These are phyloP conservation scores for Hystrix brachyura DNA, from an alignment of 2,113 vertebrate genomes.

Conservation along the genomic window DNA sequence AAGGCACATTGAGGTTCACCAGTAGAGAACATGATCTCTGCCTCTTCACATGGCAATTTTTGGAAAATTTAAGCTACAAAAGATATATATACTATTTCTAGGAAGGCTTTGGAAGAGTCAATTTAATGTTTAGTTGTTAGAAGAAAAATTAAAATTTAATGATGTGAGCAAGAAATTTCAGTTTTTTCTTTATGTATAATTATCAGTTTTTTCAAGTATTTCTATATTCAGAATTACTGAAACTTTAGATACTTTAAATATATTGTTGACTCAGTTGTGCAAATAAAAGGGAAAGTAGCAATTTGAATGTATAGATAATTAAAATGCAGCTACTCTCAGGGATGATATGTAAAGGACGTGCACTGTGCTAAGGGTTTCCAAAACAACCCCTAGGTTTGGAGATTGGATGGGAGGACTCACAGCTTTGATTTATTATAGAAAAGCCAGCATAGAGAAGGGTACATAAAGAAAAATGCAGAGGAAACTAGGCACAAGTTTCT, in stretches of 20 bases:
- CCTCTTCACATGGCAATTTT: background rate
- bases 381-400: background rate
- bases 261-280: background rate
- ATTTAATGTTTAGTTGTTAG: constrained; percentile 47
- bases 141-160: constrained; percentile 39
- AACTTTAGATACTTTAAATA: constrained; percentile 32
- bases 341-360: background rate
- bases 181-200: constrained; percentile 9
- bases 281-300: background rate
- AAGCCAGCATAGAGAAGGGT: background rate
- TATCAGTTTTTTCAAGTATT: constrained; percentile 53
- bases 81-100: background rate
- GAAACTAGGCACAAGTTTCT: background rate
- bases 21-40: background rate
- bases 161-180: constrained; percentile 43
- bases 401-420: background rate
- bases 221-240: constrained; percentile 42
- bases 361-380: background rate
- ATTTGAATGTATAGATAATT: background rate
- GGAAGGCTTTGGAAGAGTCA: constrained; percentile 28
- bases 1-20: background rate
- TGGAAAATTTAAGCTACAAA: background rate
- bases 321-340: constrained; percentile 6
- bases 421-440: background rate
- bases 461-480: background rate